Evolutionary conservation across 1,140 invertebrate genomes (phyloP), one percentile per base, ranked within the genome.

Genomic region (Scaptomyza montana): DNA sequence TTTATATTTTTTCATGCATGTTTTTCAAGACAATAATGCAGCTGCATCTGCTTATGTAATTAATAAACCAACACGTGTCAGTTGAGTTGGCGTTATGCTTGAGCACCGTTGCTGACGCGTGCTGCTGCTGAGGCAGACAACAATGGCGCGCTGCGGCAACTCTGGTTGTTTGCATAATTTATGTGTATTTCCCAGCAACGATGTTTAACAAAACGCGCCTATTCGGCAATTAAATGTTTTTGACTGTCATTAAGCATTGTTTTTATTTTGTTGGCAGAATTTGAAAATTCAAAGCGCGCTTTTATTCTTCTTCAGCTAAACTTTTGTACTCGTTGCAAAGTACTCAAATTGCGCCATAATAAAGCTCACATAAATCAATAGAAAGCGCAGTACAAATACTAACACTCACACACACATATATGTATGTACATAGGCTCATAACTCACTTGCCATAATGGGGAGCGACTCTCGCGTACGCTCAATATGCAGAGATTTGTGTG

Each of bases 321-420:
- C 60, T 25, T 75, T 71, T 67, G 53, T 66, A 70, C 68, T 71
- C 72, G 59, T 71, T 81, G 57, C 57, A 57, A 70, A 73, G 65
- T 56, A 78, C 72, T 84, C 76, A 73, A 68, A 86, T 87, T 86
- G 82, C 82, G 82, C 82, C 76, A 85, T 85, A 84, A 85, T 85
- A 84, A 84, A 84, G 74, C 80, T 77, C 80, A 85, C 79, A 89
- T 87, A 87, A 87, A 87, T 87, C 82, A 87, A 87, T 87, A 87
- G 82, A 87, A 87, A 87, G 82, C 82, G 82, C 84, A 76, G 75
- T 50, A 43, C 47, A 59, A 57, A 80, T 68, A 72, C 49, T 68
- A 49, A 25, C 33, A 65, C 21, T 60, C 41, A 71, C 25, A 49
- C 43, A 56, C 25, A 49, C 28, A 59, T 25, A 53, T 3, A 49